These are phyloP conservation scores for Caenorhabditis sinica DNA, from an alignment of 2,888 invertebrate species.

Conservation along the genomic window DNA sequence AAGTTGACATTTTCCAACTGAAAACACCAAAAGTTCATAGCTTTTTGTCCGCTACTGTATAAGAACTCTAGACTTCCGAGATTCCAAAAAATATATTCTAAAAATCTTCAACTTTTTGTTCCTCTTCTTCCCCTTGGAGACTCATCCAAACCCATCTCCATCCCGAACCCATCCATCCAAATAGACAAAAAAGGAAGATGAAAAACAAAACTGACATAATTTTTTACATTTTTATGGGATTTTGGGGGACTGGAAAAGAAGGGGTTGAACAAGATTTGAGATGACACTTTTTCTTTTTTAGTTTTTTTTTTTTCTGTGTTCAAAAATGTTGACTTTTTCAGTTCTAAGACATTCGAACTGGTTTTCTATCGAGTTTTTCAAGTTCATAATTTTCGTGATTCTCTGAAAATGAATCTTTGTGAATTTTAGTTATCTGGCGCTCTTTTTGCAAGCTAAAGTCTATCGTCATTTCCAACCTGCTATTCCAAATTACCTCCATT, in stretches of 20 bases:
- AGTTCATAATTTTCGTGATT: too few species aligned
- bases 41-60: too few species aligned
- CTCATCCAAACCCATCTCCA: not conserved
- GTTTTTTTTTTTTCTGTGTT: not conserved
- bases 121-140: not conserved
- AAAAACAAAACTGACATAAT: conserved; percentile 2
- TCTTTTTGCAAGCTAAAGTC: too few species aligned
- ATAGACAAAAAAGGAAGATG: not conserved
- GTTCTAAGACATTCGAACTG: too few species aligned
- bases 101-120: not conserved
- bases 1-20: too few species aligned
- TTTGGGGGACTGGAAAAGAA: too few species aligned
- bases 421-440: too few species aligned
- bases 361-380: too few species aligned
- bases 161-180: not conserved
- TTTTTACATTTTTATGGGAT: conserved; percentile 1
- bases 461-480: too few species aligned
- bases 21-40: too few species aligned
- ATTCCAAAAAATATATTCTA: not conserved
- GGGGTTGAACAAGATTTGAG: not conserved
- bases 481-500: too few species aligned
- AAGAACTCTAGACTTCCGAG: not conserved
- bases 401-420: too few species aligned
- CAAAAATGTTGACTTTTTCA: not conserved
- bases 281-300: conserved; percentile 2